Percentiles rank a stretch among this genome's conserved stretches.
Evolutionary conservation across 2,888 invertebrate genomes (phyloP).

Genomic region (Aporophyla nigra): DNA sequence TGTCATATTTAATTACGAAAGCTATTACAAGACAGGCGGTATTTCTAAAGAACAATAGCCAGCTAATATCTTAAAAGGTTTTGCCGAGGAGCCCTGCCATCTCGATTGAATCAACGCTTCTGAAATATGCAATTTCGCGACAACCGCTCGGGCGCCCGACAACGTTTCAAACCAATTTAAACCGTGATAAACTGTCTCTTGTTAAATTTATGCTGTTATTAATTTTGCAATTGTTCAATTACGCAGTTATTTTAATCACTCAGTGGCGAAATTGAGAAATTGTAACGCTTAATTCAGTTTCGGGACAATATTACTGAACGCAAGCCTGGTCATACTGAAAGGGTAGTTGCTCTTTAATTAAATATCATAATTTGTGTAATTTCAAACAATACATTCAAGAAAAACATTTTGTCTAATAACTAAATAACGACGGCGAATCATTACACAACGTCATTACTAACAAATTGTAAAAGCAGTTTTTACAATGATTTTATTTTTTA

Average conservation of each 20-base stretch:
- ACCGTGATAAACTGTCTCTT: constrained; percentile 22
- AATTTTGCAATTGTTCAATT: background rate
- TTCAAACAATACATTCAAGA: background rate
- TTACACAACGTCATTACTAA: background rate
- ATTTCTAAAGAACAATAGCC: constrained; percentile 63
- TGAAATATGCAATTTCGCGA: constrained; percentile 54
- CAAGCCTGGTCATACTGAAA: background rate
- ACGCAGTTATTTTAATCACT: background rate
- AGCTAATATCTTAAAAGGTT: constrained; percentile 70
- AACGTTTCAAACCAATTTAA: constrained; percentile 29
- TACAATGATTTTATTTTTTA: background rate
- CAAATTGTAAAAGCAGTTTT: background rate
- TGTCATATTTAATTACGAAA: constrained; percentile 66
- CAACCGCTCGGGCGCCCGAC: constrained; percentile 7
- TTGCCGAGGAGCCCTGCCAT: constrained; percentile 49
- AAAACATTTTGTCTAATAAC: background rate
- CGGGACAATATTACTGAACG: background rate
- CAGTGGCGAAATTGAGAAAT: background rate
- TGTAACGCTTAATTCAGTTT: background rate
- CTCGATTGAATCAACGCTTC: constrained; percentile 61
- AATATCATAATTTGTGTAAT: background rate
- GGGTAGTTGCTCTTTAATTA: background rate
- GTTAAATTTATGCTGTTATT: constrained; percentile 2
- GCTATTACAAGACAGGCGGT: constrained; percentile 47
- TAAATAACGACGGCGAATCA: background rate